Evolutionary conservation across 2,797 vertebrate genomes (phyloP).

Genomic region (Knipowitschia caucasica): DNA sequence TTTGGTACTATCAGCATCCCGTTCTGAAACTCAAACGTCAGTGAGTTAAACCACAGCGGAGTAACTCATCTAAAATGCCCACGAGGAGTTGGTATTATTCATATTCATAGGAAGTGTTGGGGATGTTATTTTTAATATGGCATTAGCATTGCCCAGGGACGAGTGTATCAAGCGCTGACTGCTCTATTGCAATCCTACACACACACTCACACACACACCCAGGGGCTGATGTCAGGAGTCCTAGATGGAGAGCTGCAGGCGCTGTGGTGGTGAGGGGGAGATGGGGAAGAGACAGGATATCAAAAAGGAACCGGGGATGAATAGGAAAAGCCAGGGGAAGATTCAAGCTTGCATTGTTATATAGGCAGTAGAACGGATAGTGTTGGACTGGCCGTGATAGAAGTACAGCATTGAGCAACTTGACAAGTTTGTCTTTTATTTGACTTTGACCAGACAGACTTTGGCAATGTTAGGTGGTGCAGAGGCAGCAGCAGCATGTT

Average conservation of each 20-base stretch:
- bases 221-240: conserved; percentile 59
- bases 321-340: conserved; percentile 24
- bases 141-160: conserved; percentile 75
- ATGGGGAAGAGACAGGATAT: conserved; percentile 44
- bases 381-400: conserved; percentile 43
- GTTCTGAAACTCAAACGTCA: conserved; percentile 56
- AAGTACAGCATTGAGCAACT: conserved; percentile 57
- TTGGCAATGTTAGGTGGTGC: conserved; percentile 55
- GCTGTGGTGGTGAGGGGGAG: conserved; percentile 29
- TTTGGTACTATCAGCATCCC: conserved; percentile 33
- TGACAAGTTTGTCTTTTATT: conserved; percentile 74
- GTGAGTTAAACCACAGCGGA: conserved; percentile 58
- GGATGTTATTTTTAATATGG: conserved; percentile 76
- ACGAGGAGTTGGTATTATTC: conserved; percentile 66
- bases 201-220: conserved; percentile 19
- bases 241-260: conserved; percentile 66
- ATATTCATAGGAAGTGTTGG: conserved; percentile 73
- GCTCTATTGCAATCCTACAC: conserved; percentile 69
- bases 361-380: conserved; percentile 33
- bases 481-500: conserved; percentile 67
- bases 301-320: conserved; percentile 44
- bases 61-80: conserved; percentile 71
- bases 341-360: conserved; percentile 48
- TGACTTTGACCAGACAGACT: conserved; percentile 75
- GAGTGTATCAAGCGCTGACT: conserved; percentile 64